phyloP scores from a whole-genome alignment of 2,797 vertebrate species.

The Rhadinocentrus ornatus region DNA sequence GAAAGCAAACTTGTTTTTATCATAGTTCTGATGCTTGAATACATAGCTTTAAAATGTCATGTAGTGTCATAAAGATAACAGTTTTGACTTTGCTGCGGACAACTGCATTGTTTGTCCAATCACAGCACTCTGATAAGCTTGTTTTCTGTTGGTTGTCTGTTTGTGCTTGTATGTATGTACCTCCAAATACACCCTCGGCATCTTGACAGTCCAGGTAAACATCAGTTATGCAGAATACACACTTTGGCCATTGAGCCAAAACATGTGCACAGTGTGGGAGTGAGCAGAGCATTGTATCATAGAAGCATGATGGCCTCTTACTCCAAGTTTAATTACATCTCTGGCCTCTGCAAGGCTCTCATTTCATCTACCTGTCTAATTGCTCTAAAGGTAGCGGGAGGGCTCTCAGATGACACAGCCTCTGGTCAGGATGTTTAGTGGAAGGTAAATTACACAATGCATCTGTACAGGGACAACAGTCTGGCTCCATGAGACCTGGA shows the following conservation, averaged over 20 bases:
- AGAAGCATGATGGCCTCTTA: slow-evolving; percentile 44
- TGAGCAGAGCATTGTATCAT: slow-evolving; percentile 28
- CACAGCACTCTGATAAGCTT: not conserved
- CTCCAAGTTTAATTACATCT: slow-evolving; percentile 67
- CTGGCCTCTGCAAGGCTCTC: slow-evolving; percentile 47
- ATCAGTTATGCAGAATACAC: slow-evolving; percentile 17
- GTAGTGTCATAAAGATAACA: not conserved
- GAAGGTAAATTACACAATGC: slow-evolving; percentile 58
- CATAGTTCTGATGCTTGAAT: not conserved
- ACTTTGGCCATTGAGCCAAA: slow-evolving; percentile 1
- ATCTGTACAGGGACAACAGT: slow-evolving; percentile 37
- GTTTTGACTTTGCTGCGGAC: not conserved
- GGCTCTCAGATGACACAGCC: slow-evolving; percentile 60
- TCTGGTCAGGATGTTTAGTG: slow-evolving; percentile 52
- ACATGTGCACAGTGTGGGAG: slow-evolving; percentile 16
- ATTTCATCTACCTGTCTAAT: slow-evolving; percentile 71
- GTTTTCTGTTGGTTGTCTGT: not conserved
- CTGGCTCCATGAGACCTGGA: slow-evolving; percentile 20
- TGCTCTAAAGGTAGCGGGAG: slow-evolving; percentile 54
- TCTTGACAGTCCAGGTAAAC: not conserved
- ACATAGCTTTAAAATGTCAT: not conserved
- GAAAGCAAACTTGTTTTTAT: not conserved
- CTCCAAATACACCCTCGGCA: not conserved
- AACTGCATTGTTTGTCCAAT: not conserved
- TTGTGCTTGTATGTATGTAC: not conserved